Evolutionary conservation across 2,113 vertebrate species (phyloP).

Genomic region (Chinchilla lanigera): DNA sequence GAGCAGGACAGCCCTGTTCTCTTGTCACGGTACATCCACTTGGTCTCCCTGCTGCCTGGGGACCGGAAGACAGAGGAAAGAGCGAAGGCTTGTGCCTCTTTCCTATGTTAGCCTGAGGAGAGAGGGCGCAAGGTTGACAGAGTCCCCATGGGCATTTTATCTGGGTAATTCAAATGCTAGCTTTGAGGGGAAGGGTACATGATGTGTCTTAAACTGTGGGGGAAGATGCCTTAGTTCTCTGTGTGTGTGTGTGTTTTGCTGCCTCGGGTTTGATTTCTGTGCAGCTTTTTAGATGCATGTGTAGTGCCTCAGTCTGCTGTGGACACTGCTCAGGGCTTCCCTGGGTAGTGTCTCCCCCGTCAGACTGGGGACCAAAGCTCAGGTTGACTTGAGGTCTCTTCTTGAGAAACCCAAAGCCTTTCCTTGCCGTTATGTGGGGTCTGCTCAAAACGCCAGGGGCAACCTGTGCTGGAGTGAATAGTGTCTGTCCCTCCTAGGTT

Average conservation of each 20-base stretch:
- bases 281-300: not conserved
- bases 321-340: not conserved
- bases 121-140: too few relatives aligned
- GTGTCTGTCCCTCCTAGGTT: not conserved
- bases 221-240: not conserved
- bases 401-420: slow-evolving; percentile 30
- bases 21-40: not conserved
- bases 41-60: too few relatives aligned
- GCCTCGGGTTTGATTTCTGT: not conserved
- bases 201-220: not conserved
- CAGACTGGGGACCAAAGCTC: not conserved
- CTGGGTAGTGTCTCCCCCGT: not conserved
- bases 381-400: not conserved
- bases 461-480: not conserved
- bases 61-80: not conserved
- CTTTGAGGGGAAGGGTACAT: not conserved
- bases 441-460: not conserved
- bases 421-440: not conserved
- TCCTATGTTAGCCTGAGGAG: not conserved
- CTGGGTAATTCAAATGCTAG: not conserved
- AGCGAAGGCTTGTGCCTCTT: not conserved
- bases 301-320: not conserved
- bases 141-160: not conserved
- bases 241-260: not conserved
- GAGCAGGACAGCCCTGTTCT: not conserved